Percentiles rank a stretch among this genome's conserved stretches.
These are phyloP conservation scores for Simalia tracyae DNA, from an alignment of 2,797 vertebrate genomes.

Conservation along the genomic window DNA sequence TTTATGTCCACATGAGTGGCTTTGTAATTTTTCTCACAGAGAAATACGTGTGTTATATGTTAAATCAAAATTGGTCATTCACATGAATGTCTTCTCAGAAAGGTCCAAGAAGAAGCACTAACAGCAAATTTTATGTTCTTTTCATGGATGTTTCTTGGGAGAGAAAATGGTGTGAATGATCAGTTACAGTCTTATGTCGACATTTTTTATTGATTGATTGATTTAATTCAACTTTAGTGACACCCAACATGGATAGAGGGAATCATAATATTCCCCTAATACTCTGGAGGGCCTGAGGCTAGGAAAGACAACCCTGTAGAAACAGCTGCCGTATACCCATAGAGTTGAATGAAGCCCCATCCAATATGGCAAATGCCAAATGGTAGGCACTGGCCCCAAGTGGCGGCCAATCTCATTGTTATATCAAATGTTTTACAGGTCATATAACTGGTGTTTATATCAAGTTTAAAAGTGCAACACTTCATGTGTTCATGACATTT, in stretches of 20 bases:
- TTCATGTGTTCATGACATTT: background rate
- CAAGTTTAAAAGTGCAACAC: background rate
- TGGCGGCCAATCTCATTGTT: background rate
- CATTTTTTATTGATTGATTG: background rate
- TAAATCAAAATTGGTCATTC: background rate
- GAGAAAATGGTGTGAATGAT: background rate
- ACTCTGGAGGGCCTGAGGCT: background rate
- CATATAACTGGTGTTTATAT: background rate
- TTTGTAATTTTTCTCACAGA: background rate
- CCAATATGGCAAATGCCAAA: background rate
- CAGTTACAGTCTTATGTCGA: background rate
- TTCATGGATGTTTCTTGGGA: background rate
- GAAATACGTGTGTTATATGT: background rate
- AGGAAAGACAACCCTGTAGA: background rate
- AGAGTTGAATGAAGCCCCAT: background rate
- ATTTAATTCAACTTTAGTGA: background rate
- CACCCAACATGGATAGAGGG: background rate
- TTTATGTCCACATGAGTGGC: background rate
- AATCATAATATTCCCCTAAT: background rate
- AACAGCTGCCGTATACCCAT: background rate
- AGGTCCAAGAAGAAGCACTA: background rate
- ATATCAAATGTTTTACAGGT: conserved; percentile 1
- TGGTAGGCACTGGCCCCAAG: background rate
- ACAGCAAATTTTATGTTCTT: background rate
- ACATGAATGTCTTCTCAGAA: background rate